Base-by-base conservation (phyloP, 2,113 vertebrate species). In the Urocolius indicus region DNA sequence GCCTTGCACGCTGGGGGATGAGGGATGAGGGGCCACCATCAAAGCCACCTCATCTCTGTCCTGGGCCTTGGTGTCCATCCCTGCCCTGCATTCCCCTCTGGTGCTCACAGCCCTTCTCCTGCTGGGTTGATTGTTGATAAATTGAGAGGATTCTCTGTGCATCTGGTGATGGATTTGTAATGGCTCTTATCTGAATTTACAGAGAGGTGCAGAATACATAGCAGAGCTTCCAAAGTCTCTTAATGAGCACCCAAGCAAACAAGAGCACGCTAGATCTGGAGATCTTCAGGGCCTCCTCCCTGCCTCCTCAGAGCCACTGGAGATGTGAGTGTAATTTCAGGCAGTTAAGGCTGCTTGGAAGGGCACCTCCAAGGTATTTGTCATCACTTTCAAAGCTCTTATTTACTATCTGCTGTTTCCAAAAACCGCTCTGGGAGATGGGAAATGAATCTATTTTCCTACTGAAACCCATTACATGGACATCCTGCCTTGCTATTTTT, bases 381-480 rank as follows among this genome's bases (percentile, higher is more conserved):
- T 59, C 86, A 89, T 75, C 8, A 14, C 72, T 92, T 86, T 87
- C 54, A 43, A 90, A 94, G 20, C 38, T 51, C 36, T 92, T 93
- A 71, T 77, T 90, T 69, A 88, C 79, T 77, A 66, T 87, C 75
- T 38, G 4, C 63, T 80, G 63, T 81, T 89, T 87, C 72, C 43
- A 63, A 84, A 91, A 87, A n/a, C 12, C 65, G 69, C 77, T 93
- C 45, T 81, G 68, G 87, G 86, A 87, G 30, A 48, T 57, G 61
- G 73, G 69, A 72, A 78, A 82, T 68, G 29, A 95, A 89, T 81
- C 83, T 88, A 32, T 92, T 92, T 88, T 93, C 90, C 88, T 90
- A 57, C 3, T 71, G 80, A 68, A 92, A 24, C 65, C 15, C 61
- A 71, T 75, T 83, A 81, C 23, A 20, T 84, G 83, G 86, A 62